Evolutionary conservation across 2,888 invertebrate genomes (phyloP), one percentile per base, ranked within the genome.

Genomic region (Pocota personata): DNA sequence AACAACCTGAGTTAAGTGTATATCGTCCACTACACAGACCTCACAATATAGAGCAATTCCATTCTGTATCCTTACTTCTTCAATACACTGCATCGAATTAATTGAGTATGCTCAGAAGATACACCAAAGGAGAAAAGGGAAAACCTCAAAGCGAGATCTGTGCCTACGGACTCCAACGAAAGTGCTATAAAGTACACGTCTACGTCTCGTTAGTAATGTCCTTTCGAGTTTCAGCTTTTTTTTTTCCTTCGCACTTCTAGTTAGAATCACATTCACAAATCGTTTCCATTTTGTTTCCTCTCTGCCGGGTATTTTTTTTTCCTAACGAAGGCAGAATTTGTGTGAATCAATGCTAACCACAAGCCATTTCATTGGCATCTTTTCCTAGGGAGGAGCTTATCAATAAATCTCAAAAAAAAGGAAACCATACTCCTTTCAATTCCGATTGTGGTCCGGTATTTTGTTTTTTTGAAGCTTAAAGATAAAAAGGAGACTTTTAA

Each of bases 361-460:
- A 60, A 57, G 55, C 66, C 50, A 60, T 72, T 52, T 72, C 43
- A 66, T 58, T 66, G 66, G 46, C 21, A 64, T 76, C 14, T 55
- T 35, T 19, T 64, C 37, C 50, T n/a, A n/a, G 24, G 67, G 57
- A 46, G 19, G 48, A 48, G 30, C 79, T 75, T 69, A 57, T 64
- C 79, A 80, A 84, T 80, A 84, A 84, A 84, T 84, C 80, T 67
- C 43, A 7, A 69, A 67, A 14, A 58, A 16, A 5, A 19, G 32
- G 60, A 71, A 46, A n/a, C 27, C 62, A 21, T 69, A 57, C 55
- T 37, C 52, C 32, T 52, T 77, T 72, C 52, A 60, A 71, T 72
- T 77, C 76, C 58, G 46, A 62, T 58, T 82, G 69, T 37, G 76
- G 64, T 60, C 14, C 24, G 27, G 62, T 19, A 55, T 64, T 24